Conservation (phyloP, 2,797 vertebrate genomes). For the Ibycter americanus region DNA sequence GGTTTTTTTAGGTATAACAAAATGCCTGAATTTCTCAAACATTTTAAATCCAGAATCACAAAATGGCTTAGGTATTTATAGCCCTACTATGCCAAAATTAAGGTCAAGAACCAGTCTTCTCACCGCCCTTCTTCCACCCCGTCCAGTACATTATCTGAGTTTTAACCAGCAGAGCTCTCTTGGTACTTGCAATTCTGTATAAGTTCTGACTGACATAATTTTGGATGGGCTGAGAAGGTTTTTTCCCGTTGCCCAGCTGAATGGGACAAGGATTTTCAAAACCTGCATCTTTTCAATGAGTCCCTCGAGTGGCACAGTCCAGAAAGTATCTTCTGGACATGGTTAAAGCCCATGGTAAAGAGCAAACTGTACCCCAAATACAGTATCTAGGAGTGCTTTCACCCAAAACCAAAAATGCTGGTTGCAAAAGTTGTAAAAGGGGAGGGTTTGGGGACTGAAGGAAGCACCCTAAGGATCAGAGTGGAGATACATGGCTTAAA, state of each 20-base stretch:
- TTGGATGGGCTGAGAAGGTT: background rate
- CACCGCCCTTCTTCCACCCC: background rate
- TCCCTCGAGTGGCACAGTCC: background rate
- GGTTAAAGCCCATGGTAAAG: background rate
- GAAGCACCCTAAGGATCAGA: background rate
- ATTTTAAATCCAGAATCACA: background rate
- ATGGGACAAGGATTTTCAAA: background rate
- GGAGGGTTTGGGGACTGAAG: background rate
- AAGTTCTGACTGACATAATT: background rate
- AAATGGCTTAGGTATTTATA: background rate
- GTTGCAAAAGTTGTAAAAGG: background rate
- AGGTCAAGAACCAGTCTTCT: fast-evolving
- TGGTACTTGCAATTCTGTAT: background rate
- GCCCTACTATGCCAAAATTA: background rate
- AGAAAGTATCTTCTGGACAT: background rate
- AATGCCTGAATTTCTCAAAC: background rate
- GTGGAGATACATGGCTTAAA: background rate
- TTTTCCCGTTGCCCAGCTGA: background rate
- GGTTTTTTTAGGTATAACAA: background rate
- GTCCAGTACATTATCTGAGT: background rate
- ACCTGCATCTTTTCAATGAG: background rate
- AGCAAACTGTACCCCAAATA: background rate
- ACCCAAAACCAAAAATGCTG: background rate
- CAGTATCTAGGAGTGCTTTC: background rate
- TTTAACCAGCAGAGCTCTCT: background rate